phyloP scores from a whole-genome alignment of 2,113 vertebrate species.

The Prochilodus magdalenae region DNA sequence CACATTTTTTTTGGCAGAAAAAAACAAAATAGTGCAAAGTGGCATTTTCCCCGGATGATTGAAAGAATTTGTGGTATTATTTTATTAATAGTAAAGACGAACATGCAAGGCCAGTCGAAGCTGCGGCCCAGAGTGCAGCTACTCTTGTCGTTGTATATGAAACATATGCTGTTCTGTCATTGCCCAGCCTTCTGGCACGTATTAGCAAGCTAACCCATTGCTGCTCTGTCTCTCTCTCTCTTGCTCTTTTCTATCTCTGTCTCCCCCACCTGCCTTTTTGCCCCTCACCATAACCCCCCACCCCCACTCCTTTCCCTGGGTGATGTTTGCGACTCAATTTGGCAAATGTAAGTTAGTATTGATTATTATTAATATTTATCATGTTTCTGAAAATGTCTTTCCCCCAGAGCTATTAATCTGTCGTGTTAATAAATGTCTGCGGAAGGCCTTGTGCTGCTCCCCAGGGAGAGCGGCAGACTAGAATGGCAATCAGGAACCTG shows the following conservation, averaged over 20 bases:
- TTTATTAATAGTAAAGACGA: constrained; percentile 32
- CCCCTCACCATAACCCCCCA: background rate
- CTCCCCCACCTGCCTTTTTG: constrained; percentile 6
- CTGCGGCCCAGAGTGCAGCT: background rate
- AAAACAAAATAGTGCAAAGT: background rate
- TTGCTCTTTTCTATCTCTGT: constrained; percentile 10
- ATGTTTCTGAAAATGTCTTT: constrained; percentile 85
- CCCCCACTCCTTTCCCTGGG: constrained; percentile 65
- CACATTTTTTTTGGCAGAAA: background rate
- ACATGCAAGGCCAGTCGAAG: constrained; percentile 19
- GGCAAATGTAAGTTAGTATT: constrained; percentile 85
- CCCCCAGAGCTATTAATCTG: constrained; percentile 87
- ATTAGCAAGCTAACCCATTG: constrained; percentile 47
- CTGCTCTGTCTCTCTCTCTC: constrained; percentile 20
- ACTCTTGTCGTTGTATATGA: background rate
- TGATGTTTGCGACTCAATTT: constrained; percentile 80
- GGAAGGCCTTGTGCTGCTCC: constrained; percentile 68
- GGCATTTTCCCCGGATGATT: background rate
- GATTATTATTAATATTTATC: constrained; percentile 96
- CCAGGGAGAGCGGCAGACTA: constrained; percentile 74
- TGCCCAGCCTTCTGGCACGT: constrained; percentile 56
- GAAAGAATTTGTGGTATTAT: constrained; percentile 34
- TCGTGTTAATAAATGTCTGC: constrained; percentile 85
- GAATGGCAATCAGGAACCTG: constrained; percentile 79
- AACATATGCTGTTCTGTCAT: constrained; percentile 54